Percentiles rank a stretch among this genome's conserved stretches.
Evolutionary conservation across 2,888 invertebrate species (phyloP).

Genomic region (Leptinotarsa tumamoca): DNA sequence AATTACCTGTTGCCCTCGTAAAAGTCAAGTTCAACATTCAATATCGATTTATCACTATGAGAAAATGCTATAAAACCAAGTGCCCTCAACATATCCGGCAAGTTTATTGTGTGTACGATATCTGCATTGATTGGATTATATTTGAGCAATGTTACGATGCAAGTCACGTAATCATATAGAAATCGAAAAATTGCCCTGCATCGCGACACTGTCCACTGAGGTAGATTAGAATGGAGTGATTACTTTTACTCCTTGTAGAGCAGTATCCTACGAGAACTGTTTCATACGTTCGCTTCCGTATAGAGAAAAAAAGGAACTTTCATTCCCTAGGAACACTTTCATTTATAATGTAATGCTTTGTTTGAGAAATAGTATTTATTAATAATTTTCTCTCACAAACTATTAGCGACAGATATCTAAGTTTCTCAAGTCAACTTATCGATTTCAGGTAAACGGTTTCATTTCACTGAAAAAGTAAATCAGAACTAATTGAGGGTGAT

Average conservation of each 20-base stretch:
- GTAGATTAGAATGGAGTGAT: conserved; percentile 22
- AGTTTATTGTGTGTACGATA: background rate
- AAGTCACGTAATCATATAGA: conserved; percentile 33
- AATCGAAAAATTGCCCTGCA: conserved; percentile 32
- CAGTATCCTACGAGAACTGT: background rate
- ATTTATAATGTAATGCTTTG: background rate
- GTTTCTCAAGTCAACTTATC: too few species aligned
- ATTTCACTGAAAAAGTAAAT: too few species aligned
- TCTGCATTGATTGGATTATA: conserved; percentile 20
- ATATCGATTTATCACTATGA: background rate
- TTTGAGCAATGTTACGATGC: conserved; percentile 3
- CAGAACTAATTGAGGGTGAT: too few species aligned
- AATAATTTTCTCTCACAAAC: too few species aligned
- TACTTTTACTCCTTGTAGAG: conserved; percentile 38
- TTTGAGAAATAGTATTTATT: too few species aligned
- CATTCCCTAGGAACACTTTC: background rate
- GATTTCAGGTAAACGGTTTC: too few species aligned
- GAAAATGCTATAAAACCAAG: background rate
- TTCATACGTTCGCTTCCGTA: background rate
- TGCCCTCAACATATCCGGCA: background rate
- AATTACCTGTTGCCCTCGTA: background rate
- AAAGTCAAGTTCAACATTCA: background rate
- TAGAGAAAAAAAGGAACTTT: background rate
- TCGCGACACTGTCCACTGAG: conserved; percentile 18
- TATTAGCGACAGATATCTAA: too few species aligned